Evolutionary conservation across 2,113 vertebrate species (phyloP).

Genomic region (Sardina pilchardus): DNA sequence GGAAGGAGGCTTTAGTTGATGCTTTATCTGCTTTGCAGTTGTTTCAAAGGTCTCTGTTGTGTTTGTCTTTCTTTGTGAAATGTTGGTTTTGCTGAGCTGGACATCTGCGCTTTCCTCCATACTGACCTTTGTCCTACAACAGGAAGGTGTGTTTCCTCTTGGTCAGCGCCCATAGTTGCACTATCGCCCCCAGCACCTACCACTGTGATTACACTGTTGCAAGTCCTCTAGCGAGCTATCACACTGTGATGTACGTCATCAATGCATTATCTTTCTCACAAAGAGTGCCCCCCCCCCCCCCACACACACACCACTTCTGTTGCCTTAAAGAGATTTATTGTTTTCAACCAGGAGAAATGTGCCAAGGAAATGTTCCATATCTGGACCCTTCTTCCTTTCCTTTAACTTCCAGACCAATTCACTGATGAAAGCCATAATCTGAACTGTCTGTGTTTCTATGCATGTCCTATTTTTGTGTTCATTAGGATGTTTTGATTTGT

Average conservation of each 20-base stretch:
- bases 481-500: neutral
- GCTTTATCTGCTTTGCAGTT: neutral
- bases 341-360: neutral
- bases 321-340: neutral
- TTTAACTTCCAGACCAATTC: neutral
- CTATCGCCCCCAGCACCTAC: neutral
- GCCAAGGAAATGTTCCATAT: neutral
- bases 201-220: neutral
- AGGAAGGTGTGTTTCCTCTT: constrained; percentile 19
- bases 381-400: neutral
- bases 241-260: neutral
- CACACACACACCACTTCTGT: neutral
- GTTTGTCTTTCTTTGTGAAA: constrained; percentile 19
- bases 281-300: too few species aligned
- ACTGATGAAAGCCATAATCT: neutral
- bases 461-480: neutral
- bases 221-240: neutral
- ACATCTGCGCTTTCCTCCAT: neutral
- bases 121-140: constrained; percentile 12
- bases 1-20: neutral
- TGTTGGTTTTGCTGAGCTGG: constrained; percentile 6
- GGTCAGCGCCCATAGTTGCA: neutral
- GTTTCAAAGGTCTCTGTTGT: neutral
- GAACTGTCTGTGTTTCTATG: neutral
- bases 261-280: neutral